These are phyloP conservation scores for Alligator mississippiensis DNA, from an alignment of 2,113 vertebrate genomes.

Conservation along the genomic window DNA sequence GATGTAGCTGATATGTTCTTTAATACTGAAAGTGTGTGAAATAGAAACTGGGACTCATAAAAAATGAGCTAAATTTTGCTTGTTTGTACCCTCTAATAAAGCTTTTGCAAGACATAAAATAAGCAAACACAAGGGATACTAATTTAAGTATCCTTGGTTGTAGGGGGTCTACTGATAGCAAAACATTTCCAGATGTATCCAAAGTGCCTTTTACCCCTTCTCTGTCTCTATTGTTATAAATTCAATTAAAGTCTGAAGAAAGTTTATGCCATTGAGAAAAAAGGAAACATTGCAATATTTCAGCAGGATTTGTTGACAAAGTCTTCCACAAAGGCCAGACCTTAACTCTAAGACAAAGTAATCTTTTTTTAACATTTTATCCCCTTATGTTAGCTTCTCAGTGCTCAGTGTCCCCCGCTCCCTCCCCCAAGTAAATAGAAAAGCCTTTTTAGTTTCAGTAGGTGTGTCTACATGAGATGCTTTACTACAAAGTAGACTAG, in stretches of 20 bases:
- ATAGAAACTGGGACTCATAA: neutral
- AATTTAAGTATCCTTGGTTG: neutral
- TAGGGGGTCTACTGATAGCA: neutral
- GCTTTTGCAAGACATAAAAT: neutral
- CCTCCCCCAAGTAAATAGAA: slow-evolving; percentile 64
- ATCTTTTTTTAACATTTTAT: slow-evolving; percentile 51
- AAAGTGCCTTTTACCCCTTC: neutral
- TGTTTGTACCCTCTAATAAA: neutral
- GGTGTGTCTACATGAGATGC: too few relatives aligned
- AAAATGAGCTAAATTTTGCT: neutral
- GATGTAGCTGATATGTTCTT: slow-evolving; percentile 15
- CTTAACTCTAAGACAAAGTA: slow-evolving; percentile 26
- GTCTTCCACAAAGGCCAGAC: slow-evolving; percentile 13
- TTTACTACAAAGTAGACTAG: too few relatives aligned
- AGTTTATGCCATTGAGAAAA: neutral
- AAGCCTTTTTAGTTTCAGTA: slow-evolving; percentile 68
- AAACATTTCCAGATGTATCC: neutral
- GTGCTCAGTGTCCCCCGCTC: neutral
- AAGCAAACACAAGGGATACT: neutral
- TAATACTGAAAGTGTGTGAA: neutral
- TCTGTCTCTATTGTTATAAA: neutral
- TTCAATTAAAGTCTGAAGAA: neutral
- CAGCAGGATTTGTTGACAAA: slow-evolving; percentile 13
- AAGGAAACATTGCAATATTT: neutral
- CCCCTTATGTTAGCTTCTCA: slow-evolving; percentile 36